Percentiles rank a stretch among this genome's conserved stretches.
Conservation (phyloP, 2,797 vertebrate genomes). For the Otolemur crassicaudatus region DNA sequence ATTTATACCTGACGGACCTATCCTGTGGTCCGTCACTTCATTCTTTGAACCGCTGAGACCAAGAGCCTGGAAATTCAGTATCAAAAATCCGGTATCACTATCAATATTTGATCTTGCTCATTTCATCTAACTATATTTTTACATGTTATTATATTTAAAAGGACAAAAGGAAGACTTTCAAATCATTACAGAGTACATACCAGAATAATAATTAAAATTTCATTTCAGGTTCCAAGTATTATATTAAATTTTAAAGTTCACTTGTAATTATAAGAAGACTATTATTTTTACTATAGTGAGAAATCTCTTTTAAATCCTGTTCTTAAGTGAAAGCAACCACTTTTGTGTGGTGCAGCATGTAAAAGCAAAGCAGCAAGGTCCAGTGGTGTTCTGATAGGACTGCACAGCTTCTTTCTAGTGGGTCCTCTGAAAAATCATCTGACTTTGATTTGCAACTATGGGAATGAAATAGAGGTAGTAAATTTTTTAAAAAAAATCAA, state of each 20-base stretch:
- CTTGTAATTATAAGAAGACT: conserved; percentile 50
- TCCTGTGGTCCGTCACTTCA: no score
- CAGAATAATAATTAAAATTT: conserved; percentile 53
- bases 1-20: no score
- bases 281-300: conserved; percentile 30
- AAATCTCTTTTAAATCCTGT: conserved; percentile 37
- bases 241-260: conserved; percentile 49
- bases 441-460: conserved; percentile 58
- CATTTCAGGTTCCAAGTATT: conserved; percentile 60
- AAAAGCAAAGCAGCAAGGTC: conserved; percentile 23
- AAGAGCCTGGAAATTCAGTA: no score
- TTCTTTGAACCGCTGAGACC: no score
- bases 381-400: conserved; percentile 27
- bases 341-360: conserved; percentile 33
- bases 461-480: conserved; percentile 51
- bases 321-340: not conserved
- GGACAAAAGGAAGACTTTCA: conserved; percentile 27
- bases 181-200: conserved; percentile 22
- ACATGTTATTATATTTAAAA: conserved; percentile 28
- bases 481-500: conserved; percentile 54
- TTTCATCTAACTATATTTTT: no score
- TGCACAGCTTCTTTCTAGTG: conserved; percentile 1
- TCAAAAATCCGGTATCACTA: no score
- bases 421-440: not conserved
- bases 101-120: no score